phyloP scores from a whole-genome alignment of 2,113 vertebrate genomes.

The Panthera tigris region DNA sequence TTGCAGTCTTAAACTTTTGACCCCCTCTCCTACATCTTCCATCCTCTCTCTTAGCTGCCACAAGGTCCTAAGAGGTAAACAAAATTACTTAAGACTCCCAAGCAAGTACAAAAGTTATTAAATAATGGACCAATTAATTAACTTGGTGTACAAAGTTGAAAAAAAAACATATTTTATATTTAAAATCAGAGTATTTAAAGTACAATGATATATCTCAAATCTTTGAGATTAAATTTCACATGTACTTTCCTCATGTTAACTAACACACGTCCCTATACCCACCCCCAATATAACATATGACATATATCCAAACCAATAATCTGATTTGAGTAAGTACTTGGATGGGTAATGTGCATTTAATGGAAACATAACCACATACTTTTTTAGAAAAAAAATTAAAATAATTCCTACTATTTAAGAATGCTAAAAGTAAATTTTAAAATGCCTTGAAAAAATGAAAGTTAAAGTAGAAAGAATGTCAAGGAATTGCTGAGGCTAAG shows the following conservation, averaged over 20 bases:
- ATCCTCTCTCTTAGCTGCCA: not conserved
- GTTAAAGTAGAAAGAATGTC: not conserved
- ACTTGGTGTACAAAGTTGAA: not conserved
- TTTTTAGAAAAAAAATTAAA: not conserved
- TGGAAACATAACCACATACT: not conserved
- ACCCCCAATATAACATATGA: not conserved
- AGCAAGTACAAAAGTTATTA: not conserved
- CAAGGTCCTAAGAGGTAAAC: not conserved
- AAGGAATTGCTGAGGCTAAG: not conserved
- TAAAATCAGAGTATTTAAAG: not conserved
- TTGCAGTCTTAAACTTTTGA: not conserved
- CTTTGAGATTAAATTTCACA: not conserved
- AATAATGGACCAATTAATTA: not conserved
- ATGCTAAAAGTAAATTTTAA: not conserved
- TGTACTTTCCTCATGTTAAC: not conserved
- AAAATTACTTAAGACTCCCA: not conserved
- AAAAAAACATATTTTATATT: not conserved
- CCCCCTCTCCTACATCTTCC: not conserved
- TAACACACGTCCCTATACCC: not conserved
- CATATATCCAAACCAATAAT: not conserved
- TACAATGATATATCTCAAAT: not conserved
- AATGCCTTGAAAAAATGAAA: slow-evolving; percentile 17
- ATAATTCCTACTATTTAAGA: not conserved
- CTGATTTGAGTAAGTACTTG: not conserved
- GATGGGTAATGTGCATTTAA: not conserved